Evolutionary conservation across 1,140 invertebrate species (phyloP).

Genomic region (Idris sp.): DNA sequence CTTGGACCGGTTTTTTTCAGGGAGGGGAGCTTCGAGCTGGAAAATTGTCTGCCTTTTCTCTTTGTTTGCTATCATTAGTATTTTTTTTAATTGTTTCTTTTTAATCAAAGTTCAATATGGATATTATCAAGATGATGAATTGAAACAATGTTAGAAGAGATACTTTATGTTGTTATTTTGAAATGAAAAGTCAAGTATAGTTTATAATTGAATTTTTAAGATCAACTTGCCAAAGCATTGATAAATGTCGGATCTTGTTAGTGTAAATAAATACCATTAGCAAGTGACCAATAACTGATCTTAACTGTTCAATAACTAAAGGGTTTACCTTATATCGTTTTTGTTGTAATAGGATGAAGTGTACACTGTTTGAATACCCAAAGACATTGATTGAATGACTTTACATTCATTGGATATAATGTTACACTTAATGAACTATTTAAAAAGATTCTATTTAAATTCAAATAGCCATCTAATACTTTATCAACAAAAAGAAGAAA

Average conservation of each 20-base stretch:
- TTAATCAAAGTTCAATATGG: too few relatives aligned
- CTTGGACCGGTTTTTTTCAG: too few relatives aligned
- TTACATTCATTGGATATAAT: not conserved
- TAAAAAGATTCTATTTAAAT: not conserved
- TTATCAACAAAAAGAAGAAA: too few relatives aligned
- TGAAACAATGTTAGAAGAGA: too few relatives aligned
- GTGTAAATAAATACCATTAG: slow-evolving; percentile 1
- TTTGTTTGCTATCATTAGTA: too few relatives aligned
- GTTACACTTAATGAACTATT: not conserved
- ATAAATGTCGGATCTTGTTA: not conserved
- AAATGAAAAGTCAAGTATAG: too few relatives aligned
- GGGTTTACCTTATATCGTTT: slow-evolving; percentile 2
- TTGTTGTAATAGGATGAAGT: slow-evolving; percentile 5
- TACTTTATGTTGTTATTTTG: too few relatives aligned
- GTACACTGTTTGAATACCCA: not conserved
- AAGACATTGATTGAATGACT: slow-evolving; percentile 2
- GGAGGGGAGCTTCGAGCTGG: too few relatives aligned
- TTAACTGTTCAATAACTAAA: not conserved
- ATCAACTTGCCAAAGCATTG: not conserved
- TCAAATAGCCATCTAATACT: not conserved
- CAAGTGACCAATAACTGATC: not conserved
- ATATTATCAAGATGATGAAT: too few relatives aligned
- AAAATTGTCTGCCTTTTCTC: too few relatives aligned
- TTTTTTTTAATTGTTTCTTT: too few relatives aligned
- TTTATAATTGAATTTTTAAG: too few relatives aligned